Base-by-base conservation (phyloP, 92 coral and sea anemone genomes). In the Metridium senile region DNA sequence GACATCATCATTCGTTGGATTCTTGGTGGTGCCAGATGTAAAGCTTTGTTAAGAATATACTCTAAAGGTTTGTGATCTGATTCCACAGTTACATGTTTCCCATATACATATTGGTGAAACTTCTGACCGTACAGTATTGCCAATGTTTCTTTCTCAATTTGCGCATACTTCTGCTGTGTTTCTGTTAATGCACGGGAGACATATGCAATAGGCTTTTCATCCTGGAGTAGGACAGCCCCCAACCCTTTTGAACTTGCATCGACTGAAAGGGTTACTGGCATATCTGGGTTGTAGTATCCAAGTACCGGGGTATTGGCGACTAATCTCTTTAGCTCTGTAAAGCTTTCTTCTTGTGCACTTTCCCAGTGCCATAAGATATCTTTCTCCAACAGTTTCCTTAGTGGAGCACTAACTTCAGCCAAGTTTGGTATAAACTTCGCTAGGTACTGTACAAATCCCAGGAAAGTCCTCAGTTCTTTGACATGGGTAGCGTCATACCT, bases 401-500 rank as follows among this genome's bases (percentile, higher is more conserved):
- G 70, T 33, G 85, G 90, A 27, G 85, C 85, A 70, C 81, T 81
- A 26, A 65, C 87, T 0, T 61, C 26, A 19, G 84, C 79, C 74
- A 84, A 32, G 66, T 85, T 85, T 19, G 86, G 81, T 52, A 85
- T 66, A 52, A 85, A 89, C 85, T 80, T 85, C 56, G 59, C 80
- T 20, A 80, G 76, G 68, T 85, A 85, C 61, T 86, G 85, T 22
- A 89, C 63, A 33, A 86, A 72, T 56, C 88, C 88, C 29, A 81
- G 80, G 81, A 89, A 81, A 33, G 85, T 81, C 69, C 84, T 72
- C 11, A 85, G 85, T 64, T 74, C 87, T 81, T 87, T 83, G 25
- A 61, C 27, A 68, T 78, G 71, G 83, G 92, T 39, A 63, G 68
- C n/a, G 51, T 69, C 88, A 85, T 89, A 53, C 63, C 74, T 68